Percentiles rank a stretch among this genome's conserved stretches.
Evolutionary conservation across 2,888 invertebrate genomes (phyloP).

Genomic region (Mythimna ferrago): DNA sequence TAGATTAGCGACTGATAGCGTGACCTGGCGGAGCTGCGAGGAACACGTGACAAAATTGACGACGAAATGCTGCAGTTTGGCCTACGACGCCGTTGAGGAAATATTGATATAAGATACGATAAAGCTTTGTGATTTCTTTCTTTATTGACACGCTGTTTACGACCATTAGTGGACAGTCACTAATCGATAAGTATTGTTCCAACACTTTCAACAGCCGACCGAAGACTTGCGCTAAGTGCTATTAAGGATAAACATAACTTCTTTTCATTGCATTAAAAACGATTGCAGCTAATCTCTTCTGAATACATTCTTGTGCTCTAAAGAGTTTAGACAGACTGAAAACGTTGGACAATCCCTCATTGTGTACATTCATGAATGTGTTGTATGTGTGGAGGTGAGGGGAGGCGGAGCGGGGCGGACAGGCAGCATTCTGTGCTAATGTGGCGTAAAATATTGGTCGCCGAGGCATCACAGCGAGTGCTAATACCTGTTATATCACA

Average conservation of each 20-base stretch:
- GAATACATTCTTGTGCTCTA: slow-evolving; percentile 8
- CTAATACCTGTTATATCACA: slow-evolving; percentile 54
- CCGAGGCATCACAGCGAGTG: slow-evolving; percentile 19
- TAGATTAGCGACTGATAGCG: slow-evolving; percentile 1
- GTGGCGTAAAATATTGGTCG: slow-evolving; percentile 52
- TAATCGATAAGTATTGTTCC: neutral
- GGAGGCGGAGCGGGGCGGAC: neutral
- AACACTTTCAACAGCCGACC: slow-evolving; percentile 2
- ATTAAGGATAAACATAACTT: neutral
- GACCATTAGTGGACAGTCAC: neutral
- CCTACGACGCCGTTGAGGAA: neutral
- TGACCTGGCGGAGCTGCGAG: slow-evolving; percentile 14
- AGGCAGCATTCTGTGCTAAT: slow-evolving; percentile 40
- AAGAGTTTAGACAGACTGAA: slow-evolving; percentile 9
- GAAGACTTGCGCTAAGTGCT: neutral
- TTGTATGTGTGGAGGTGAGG: neutral
- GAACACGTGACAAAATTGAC: neutral
- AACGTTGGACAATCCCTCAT: slow-evolving; percentile 16
- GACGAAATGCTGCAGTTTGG: slow-evolving; percentile 3
- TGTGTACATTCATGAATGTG: slow-evolving; percentile 19
- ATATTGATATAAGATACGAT: slow-evolving; percentile 1
- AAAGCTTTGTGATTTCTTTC: slow-evolving; percentile 1
- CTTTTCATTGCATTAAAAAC: neutral
- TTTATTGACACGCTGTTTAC: neutral
- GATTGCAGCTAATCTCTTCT: slow-evolving; percentile 11